Evolutionary conservation across 2,888 invertebrate species (phyloP).

Genomic region (Scaptomyza cyrtandrae): DNA sequence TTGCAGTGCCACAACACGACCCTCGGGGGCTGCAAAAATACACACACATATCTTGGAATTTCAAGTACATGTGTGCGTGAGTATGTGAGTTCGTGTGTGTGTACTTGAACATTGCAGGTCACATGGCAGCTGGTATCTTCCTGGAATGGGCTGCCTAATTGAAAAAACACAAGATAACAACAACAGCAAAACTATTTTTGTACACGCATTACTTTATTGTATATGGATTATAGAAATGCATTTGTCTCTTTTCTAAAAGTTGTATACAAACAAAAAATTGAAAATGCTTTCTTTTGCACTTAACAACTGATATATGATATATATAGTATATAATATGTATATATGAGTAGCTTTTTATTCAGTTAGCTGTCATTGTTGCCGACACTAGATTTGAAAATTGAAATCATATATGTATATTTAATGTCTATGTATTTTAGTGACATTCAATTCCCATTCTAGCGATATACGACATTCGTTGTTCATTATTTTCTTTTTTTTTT

Average conservation of each 20-base stretch:
- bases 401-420: constrained; percentile 5
- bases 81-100: constrained; percentile 10
- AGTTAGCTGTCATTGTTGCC: constrained; percentile 43
- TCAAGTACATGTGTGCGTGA: constrained; percentile 64
- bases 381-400: constrained; percentile 33
- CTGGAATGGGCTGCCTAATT: constrained; percentile 48
- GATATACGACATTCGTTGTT: constrained; percentile 63
- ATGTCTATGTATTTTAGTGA: constrained; percentile 4
- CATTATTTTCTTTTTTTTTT: constrained; percentile 26
- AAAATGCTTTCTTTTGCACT: constrained; percentile 56
- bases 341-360: constrained; percentile 48
- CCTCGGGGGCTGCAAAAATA: constrained; percentile 74
- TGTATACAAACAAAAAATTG: constrained; percentile 57
- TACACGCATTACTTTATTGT: constrained; percentile 43
- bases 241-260: constrained; percentile 35
- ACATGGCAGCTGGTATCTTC: constrained; percentile 63
- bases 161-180: constrained; percentile 20
- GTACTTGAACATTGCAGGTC: constrained; percentile 66
- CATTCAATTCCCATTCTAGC: constrained; percentile 35
- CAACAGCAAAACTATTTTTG: constrained; percentile 30
- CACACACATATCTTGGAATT: constrained; percentile 66
- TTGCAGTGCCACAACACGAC: constrained; percentile 69
- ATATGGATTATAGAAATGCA: constrained; percentile 66
- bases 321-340: constrained; percentile 25
- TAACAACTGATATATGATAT: constrained; percentile 36